Base-by-base conservation (phyloP, 2,113 vertebrate genomes). In the Phoenicopterus ruber region DNA sequence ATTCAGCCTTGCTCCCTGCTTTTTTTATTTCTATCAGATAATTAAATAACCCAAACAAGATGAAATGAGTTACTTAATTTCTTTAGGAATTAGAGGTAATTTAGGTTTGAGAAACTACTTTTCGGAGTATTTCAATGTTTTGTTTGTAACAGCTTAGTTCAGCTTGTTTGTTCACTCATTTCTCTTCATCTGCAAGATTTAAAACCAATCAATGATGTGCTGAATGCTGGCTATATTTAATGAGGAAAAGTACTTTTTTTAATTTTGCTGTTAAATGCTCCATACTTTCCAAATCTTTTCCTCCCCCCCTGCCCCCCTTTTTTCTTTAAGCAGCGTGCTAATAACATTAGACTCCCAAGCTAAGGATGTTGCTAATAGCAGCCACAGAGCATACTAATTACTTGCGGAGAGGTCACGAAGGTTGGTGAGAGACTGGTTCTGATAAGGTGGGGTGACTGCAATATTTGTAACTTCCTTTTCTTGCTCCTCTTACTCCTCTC, bases 11-110 rank as follows among this genome's bases (percentile, higher is more conserved):
- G 18, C 54, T 96, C 72, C 72, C 63, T 95, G 91, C 86, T 54
- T 93, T 95, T 95, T 94, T 94, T 93, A 92, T 89, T 97, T 94
- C 88, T 95, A 96, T 96, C 44, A 38, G 76, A 96, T 95, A 96
- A 97, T 97, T 98, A 97, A 97, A 97, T 97, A 98, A 97, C 91
- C 81, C 88, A 96, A 97, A 97, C 79, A 97, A 95, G 83, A 95
- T 90, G 6, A 98, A 98, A 97, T 86, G 46, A 96, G 67, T 96
- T 97, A 91, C 69, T 95, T 96, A 96, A 94, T 94, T 97, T 97
- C 57, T 61, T 95, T 85, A 94, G 52, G 78, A 97, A 95, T 95
- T 94, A 97, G 71, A 96, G 52, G 69, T 94, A 94, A 97, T 97
- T 97, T 96, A 94, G 63, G 15, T 89, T 92, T 97, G 49, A 93